phyloP scores from a whole-genome alignment of 2,888 invertebrate genomes.

The Melitaea athalia region DNA sequence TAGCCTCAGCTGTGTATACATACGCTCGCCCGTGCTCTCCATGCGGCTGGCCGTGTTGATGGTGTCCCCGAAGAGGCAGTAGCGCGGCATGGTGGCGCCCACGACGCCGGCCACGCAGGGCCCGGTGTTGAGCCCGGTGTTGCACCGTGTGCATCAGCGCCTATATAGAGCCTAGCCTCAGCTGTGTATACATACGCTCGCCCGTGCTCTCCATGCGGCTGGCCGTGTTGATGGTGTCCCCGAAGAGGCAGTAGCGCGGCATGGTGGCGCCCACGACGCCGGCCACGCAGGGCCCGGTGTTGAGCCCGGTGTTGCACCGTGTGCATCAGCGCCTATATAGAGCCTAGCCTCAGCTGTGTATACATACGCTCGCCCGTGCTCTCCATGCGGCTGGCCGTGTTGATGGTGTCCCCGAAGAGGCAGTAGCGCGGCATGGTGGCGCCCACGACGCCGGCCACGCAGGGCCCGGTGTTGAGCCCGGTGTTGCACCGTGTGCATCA shows the following conservation, averaged over 20 bases:
- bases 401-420: constrained; percentile 84
- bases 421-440: constrained; percentile 84
- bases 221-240: constrained; percentile 85
- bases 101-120: constrained; percentile 85
- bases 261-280: constrained; percentile 84
- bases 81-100: constrained; percentile 84
- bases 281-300: constrained; percentile 85
- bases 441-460: constrained; percentile 85
- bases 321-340: constrained; percentile 59
- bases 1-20: constrained; percentile 6
- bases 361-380: constrained; percentile 65
- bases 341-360: neutral
- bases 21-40: constrained; percentile 79
- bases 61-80: constrained; percentile 84
- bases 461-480: constrained; percentile 84
- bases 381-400: constrained; percentile 86
- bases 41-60: constrained; percentile 85
- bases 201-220: constrained; percentile 85
- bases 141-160: constrained; percentile 79
- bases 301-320: constrained; percentile 82
- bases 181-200: constrained; percentile 31
- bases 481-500: constrained; percentile 81
- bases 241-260: constrained; percentile 84
- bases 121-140: constrained; percentile 84
- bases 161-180: constrained; percentile 37